Base-by-base conservation (phyloP, 1,140 invertebrate species). In the Centruroides vittatus region DNA sequence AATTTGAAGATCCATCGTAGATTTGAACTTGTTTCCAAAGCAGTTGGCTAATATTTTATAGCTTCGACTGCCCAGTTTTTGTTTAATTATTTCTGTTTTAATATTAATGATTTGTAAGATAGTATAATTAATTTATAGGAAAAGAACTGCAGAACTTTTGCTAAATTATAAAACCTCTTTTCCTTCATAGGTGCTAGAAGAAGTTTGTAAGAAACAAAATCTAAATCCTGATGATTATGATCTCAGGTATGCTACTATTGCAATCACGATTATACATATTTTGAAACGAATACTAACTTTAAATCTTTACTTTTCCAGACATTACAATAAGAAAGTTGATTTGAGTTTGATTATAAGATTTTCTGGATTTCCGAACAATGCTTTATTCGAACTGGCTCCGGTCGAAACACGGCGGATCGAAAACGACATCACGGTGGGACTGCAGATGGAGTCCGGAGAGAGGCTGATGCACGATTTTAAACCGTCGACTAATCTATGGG, bases 281-380 rank as follows among this genome's bases (percentile, higher is more conserved):
- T 23, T 23, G 23, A 23, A 23, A 23, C 23, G 3, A 11, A n/a
- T 3, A 11, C 3, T 49, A 49, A 49, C 4, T 49, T 49, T 3
- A 49, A n/a, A 23, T 50, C 12, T 13, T 58, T 46, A 13, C 11
- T 55, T 50, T 63, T 60, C 48, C 63, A 81, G 80, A 56, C 86
- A 89, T 74, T 83, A 84, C 67, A 86, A 84, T 68, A 81, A 82
- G 72, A 73, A 83, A 47, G 69, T 90, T 8, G 86, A 89, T 70
- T 73, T 83, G 51, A 84, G 82, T 58, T 76, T 81, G 53, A 83
- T 82, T 56, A 77, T 90, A 53, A 78, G 85, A 47, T 90, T 87
- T 75, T 82, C 85, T 58, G 86, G 85, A 46, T 73, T 91, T 53
- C 82, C 86, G 11, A 91, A 90, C 70, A 90, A 89, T 76, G 88